Evolutionary conservation across 2,113 vertebrate species (phyloP), one percentile per base, ranked within the genome.

Genomic region (Procavia capensis): DNA sequence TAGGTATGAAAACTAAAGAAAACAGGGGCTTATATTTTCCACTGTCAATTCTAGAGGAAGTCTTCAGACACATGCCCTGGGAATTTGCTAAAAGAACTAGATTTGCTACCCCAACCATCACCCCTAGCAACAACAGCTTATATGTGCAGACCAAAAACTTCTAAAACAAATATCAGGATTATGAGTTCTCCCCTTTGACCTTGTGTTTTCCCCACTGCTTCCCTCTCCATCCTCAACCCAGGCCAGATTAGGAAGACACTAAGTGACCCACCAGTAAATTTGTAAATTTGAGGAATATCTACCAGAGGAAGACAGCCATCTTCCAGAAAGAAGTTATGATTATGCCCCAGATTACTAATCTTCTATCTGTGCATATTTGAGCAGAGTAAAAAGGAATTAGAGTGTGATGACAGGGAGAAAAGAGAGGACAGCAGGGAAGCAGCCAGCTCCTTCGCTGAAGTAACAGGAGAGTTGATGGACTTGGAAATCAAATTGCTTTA

Each of bases 11-110:
- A 92, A 57, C 7, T 17, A 9, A 91, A 41, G 47, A 50, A 91
- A 83, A 76, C 10, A 80, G 2, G 17, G 36, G 1, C 34, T 80
- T 91, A 11, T 54, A 57, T 20, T 54, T 88, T 8, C 25, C 31
- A 24, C 19, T 19, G 76, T 94, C 34, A 68, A 27, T 78, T 90
- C 54, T 90, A 66, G 88, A 82, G 79, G 88, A 87, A 95, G 25
- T 4, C 24, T 57, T 66, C 39, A 87, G 76, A 22, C 78, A 4
- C 13, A 29, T 31, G 43, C n/a, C 45, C 24, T 34, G 0, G 4
- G 31, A 45, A 68, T 22, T 88, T 72, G 7, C 34, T 66, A 45
- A 89, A 81, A 85, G 27, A 66, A 22, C 64, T 87, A 41, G 43
- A 14, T 80, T 83, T 86, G 31, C 54, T 93, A 22, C 19, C 41